Percentiles rank a stretch among this genome's conserved stretches.
Evolutionary conservation across 2,888 invertebrate species (phyloP).

Genomic region (Latrodectus hesperus): DNA sequence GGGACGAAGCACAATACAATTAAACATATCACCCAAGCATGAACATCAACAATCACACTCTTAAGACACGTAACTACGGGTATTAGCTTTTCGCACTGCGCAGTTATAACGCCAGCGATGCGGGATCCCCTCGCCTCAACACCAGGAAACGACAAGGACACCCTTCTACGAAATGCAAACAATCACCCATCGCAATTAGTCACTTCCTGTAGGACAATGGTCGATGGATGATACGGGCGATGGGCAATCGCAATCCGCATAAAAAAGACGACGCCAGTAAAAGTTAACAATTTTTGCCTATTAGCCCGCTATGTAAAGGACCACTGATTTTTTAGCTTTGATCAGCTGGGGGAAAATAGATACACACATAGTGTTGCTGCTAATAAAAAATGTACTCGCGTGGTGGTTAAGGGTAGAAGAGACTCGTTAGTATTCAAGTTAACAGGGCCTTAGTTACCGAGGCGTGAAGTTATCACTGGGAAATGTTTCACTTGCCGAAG

Average conservation of each 20-base stretch:
- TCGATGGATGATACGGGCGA: conserved; percentile 26
- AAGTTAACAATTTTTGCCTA: conserved; percentile 13
- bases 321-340: conserved; percentile 18
- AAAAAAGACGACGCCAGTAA: conserved; percentile 20
- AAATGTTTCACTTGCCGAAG: background rate
- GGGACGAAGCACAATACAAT: background rate
- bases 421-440: conserved; percentile 42
- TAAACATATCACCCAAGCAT: background rate
- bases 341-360: conserved; percentile 9
- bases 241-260: background rate
- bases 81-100: background rate
- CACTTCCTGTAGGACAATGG: conserved; percentile 62
- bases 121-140: background rate
- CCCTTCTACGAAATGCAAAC: background rate
- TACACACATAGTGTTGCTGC: background rate
- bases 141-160: conserved; percentile 52
- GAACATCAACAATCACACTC: background rate
- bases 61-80: background rate
- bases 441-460: conserved; percentile 18
- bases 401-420: background rate
- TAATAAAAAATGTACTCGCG: background rate
- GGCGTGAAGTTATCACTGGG: conserved; percentile 34
- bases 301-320: conserved; percentile 8
- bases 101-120: conserved; percentile 6
- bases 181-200: conserved; percentile 54